Evolutionary conservation across 1,140 invertebrate genomes (phyloP).

Genomic region (Aphelinus certus): DNA sequence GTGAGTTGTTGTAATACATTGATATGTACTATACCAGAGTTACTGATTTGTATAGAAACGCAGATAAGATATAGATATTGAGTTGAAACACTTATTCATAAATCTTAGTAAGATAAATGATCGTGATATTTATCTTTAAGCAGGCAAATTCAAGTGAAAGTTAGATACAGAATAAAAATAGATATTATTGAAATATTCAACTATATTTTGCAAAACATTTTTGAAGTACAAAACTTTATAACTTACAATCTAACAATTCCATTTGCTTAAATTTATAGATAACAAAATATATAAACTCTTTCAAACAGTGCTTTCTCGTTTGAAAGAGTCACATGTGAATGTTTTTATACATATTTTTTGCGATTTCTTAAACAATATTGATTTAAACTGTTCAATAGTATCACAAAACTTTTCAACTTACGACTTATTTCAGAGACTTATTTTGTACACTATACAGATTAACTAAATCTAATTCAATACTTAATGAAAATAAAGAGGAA

Average conservation of each 20-base stretch:
- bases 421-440: neutral
- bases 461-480: conserved; percentile 21
- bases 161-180: neutral
- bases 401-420: conserved; percentile 27
- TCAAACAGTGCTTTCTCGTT: conserved; percentile 8
- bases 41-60: neutral
- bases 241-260: conserved; percentile 33
- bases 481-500: neutral
- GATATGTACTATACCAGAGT: neutral
- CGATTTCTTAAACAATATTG: conserved; percentile 21
- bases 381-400: conserved; percentile 24
- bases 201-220: conserved; percentile 27
- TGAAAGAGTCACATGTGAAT: neutral
- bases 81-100: neutral
- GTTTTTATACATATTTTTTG: conserved; percentile 17
- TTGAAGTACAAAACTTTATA: conserved; percentile 30
- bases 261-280: conserved; percentile 22
- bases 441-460: conserved; percentile 30
- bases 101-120: neutral
- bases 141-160: neutral
- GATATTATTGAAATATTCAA: conserved; percentile 9
- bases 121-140: neutral
- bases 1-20: neutral
- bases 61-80: neutral
- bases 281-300: conserved; percentile 35